Conservation (phyloP, 1,140 invertebrate species). For the Drosophila oshimai region DNA sequence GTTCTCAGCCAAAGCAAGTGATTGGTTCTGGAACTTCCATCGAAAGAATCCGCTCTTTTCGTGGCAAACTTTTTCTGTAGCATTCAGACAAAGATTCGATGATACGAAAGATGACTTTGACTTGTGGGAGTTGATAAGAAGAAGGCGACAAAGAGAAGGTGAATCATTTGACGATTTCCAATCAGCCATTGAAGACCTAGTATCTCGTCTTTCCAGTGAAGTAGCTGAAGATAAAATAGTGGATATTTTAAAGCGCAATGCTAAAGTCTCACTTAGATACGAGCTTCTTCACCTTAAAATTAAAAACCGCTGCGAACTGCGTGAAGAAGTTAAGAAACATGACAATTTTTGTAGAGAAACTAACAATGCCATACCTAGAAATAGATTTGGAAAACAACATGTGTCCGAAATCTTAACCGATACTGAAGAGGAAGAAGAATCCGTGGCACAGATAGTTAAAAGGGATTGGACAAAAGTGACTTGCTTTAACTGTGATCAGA, state of each 20-base stretch:
- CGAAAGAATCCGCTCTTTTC: background rate
- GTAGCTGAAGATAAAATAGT: conserved; percentile 2
- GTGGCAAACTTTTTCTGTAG: background rate
- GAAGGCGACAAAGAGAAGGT: background rate
- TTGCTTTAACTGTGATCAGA: conserved; percentile 1
- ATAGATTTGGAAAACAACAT: background rate
- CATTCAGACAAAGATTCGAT: conserved; percentile 9
- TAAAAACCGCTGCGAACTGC: background rate
- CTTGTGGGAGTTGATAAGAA: conserved; percentile 9
- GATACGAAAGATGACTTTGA: conserved; percentile 4
- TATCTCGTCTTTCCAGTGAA: background rate
- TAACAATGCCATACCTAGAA: background rate
- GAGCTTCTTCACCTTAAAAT: conserved; percentile 7
- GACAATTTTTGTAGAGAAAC: conserved; percentile 1
- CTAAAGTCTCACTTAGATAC: conserved; percentile 1
- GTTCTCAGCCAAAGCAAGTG: conserved; percentile 1
- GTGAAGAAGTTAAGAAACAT: conserved; percentile 9
- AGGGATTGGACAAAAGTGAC: background rate
- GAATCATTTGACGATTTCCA: conserved; percentile 12
- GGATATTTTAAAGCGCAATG: conserved; percentile 6
- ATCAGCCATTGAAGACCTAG: conserved; percentile 2
- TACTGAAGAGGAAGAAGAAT: background rate
- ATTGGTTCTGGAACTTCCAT: conserved; percentile 14
- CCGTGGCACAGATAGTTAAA: background rate
- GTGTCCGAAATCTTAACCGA: background rate